Percentiles rank a stretch among this genome's conserved stretches.
phyloP scores from a whole-genome alignment of 2,888 invertebrate species.

The Sisyra terminalis region DNA sequence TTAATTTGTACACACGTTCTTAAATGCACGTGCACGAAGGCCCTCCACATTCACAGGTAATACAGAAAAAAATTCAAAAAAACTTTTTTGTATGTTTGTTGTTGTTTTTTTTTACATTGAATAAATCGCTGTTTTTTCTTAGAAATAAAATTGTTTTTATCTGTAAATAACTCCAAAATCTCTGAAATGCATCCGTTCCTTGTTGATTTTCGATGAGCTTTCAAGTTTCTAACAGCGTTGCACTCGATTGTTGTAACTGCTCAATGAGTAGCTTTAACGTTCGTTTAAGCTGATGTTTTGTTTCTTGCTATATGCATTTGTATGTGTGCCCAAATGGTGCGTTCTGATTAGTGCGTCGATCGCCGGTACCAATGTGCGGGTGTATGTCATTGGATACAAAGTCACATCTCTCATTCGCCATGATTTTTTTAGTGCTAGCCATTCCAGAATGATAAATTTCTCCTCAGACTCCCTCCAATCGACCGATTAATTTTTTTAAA shows the following conservation, averaged over 20 bases:
- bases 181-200: too few species aligned
- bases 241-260: too few species aligned
- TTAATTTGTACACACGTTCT: constrained; percentile 7
- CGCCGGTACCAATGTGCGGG: background rate
- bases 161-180: too few species aligned
- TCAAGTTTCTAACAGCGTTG: too few species aligned
- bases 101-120: background rate
- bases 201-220: too few species aligned
- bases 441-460: constrained; percentile 13
- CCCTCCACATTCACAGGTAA: constrained; percentile 7
- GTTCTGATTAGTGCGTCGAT: background rate
- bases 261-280: background rate
- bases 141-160: background rate
- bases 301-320: background rate
- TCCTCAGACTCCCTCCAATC: constrained; percentile 1
- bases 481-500: background rate
- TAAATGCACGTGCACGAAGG: constrained; percentile 9
- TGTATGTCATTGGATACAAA: background rate
- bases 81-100: background rate
- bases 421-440: constrained; percentile 25
- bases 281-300: background rate
- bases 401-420: constrained; percentile 14
- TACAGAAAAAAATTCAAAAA: background rate
- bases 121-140: background rate
- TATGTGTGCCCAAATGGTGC: background rate